These are phyloP conservation scores for Zaprionus vittiger DNA, from an alignment of 1,140 invertebrate genomes.

Conservation along the genomic window DNA sequence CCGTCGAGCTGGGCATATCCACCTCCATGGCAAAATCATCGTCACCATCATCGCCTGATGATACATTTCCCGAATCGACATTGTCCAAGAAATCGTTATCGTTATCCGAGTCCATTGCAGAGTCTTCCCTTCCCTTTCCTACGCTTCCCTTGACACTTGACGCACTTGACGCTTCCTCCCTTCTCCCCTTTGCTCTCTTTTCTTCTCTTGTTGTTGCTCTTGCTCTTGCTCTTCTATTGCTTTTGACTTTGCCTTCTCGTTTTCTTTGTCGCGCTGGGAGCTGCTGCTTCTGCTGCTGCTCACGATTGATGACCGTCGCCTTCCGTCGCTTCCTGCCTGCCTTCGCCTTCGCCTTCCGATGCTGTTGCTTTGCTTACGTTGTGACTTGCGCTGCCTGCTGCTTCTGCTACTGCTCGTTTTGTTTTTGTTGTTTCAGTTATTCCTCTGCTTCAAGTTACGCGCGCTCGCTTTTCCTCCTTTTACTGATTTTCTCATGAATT, in stretches of 20 bases:
- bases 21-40: conserved; percentile 95
- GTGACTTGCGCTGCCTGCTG: not conserved
- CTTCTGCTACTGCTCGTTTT: conserved; percentile 9
- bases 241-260: conserved; percentile 24
- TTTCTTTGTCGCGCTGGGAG: not conserved
- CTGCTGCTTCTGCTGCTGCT: conserved; percentile 11
- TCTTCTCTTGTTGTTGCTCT: conserved; percentile 16
- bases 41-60: conserved; percentile 94
- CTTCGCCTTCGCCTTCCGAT: not conserved
- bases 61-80: conserved; percentile 96
- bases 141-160: not conserved
- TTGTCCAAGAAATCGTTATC: conserved; percentile 95
- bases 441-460: conserved; percentile 15
- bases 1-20: conserved; percentile 88
- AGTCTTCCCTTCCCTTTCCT: not conserved
- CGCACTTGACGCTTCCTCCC: not conserved
- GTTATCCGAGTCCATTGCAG: conserved; percentile 90
- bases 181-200: not conserved
- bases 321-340: not conserved
- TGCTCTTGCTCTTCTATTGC: conserved; percentile 17
- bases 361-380: not conserved
- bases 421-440: conserved; percentile 9
- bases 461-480: not conserved
- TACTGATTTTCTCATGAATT: conserved; percentile 8
- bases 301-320: conserved; percentile 14